Evolutionary conservation across 2,888 invertebrate species (phyloP).

Genomic region (Macrophya annulata): DNA sequence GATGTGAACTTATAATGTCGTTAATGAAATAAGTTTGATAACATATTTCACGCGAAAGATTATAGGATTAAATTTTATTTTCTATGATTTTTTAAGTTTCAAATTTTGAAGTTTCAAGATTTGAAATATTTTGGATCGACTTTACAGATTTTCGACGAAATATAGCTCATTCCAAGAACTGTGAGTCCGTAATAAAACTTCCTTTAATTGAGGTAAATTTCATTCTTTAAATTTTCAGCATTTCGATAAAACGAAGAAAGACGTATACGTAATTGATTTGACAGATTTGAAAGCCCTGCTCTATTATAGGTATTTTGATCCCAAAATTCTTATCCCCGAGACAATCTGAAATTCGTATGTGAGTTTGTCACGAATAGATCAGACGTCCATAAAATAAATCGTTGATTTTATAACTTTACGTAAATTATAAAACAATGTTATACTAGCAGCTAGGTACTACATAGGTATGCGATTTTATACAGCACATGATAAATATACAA

Average conservation of each 20-base stretch:
- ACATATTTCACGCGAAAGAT: too few species aligned
- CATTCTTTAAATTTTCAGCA: too few species aligned
- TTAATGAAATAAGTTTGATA: neutral
- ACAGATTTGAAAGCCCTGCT: neutral
- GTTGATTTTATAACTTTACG: neutral
- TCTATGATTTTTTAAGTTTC: too few species aligned
- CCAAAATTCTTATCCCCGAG: neutral
- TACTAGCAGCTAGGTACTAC: neutral
- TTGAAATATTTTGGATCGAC: too few species aligned
- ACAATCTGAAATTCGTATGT: neutral
- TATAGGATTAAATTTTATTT: too few species aligned
- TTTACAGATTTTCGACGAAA: neutral
- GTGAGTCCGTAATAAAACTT: too few species aligned
- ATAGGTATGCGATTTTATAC: neutral
- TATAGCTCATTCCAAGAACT: too few species aligned
- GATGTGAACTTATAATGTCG: neutral
- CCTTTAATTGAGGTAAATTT: neutral
- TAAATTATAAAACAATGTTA: too few species aligned
- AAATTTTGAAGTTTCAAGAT: too few species aligned
- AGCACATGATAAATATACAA: neutral
- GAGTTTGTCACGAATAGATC: neutral
- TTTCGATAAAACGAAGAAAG: too few species aligned
- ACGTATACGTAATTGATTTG: neutral
- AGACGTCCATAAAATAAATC: neutral
- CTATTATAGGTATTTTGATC: neutral